phyloP scores from a whole-genome alignment of 37 sponge, comb jelly and placozoan species.

The Amphimedon queenslandica region DNA sequence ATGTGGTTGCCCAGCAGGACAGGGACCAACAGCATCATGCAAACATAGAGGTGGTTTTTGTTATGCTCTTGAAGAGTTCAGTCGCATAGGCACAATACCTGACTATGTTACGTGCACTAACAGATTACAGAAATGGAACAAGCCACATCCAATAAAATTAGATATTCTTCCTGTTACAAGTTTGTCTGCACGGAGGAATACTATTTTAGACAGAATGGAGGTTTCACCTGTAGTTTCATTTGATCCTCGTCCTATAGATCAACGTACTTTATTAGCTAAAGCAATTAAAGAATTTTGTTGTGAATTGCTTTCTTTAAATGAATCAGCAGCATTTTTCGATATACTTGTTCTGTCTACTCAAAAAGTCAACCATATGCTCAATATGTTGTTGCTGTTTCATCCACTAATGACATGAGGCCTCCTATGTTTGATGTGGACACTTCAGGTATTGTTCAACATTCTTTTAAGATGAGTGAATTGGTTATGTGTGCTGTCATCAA shows the following conservation, averaged over 20 bases:
- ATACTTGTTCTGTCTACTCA: not conserved
- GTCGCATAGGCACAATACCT: conserved; percentile 10
- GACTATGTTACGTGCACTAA: conserved; percentile 19
- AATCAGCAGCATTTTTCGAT: conserved; percentile 10
- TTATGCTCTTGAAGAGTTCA: conserved; percentile 28
- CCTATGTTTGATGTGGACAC: too few species aligned
- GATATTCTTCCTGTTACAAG: conserved; percentile 11
- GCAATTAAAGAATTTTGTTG: conserved; percentile 15
- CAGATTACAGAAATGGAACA: conserved; percentile 18
- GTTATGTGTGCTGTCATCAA: too few species aligned
- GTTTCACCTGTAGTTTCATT: not conserved
- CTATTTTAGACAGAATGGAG: conserved; percentile 5
- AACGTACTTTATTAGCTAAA: not conserved
- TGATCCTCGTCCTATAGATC: conserved; percentile 19
- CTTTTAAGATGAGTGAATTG: too few species aligned
- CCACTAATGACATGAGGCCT: too few species aligned
- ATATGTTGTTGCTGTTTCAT: too few species aligned
- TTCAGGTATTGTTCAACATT: too few species aligned
- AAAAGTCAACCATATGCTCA: not conserved
- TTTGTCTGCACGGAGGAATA: conserved; percentile 5
- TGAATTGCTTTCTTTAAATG: conserved; percentile 14
- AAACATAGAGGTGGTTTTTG: conserved; percentile 8
- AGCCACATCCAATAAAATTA: conserved; percentile 10
- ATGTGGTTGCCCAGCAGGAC: conserved; percentile 36
- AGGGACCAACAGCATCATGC: not conserved